These are phyloP conservation scores for Sitobion miscanthi DNA, from an alignment of 1,140 invertebrate genomes.

Conservation along the genomic window DNA sequence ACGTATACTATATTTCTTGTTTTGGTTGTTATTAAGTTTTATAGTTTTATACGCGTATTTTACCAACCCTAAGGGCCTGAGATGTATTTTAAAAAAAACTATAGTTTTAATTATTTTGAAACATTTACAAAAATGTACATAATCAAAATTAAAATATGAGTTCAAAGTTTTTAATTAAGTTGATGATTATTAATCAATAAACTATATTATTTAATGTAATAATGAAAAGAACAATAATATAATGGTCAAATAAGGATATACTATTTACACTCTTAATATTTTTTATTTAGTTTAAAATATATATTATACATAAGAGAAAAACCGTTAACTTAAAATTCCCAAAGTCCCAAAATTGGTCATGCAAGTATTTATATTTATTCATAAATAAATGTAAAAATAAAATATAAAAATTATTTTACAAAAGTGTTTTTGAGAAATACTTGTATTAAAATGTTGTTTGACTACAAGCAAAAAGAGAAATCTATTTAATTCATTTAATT, in stretches of 20 bases:
- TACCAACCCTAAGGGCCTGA: too few species aligned
- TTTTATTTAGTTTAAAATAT: not conserved
- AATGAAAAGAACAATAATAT: too few species aligned
- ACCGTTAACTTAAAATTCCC: not conserved
- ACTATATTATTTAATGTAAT: not conserved
- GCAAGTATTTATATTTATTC: constrained; percentile 4
- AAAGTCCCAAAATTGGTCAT: constrained; percentile 9
- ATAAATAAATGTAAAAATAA: not conserved
- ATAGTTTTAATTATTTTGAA: too few species aligned
- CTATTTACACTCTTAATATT: not conserved
- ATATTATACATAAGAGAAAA: not conserved
- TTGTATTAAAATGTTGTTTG: not conserved
- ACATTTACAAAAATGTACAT: too few species aligned
- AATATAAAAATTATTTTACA: constrained; percentile 33
- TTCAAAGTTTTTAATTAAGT: too few species aligned
- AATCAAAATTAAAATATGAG: too few species aligned
- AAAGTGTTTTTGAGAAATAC: not conserved
- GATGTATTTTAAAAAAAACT: too few species aligned
- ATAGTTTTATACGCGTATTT: too few species aligned
- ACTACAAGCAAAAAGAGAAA: not conserved
- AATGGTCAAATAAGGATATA: not conserved
- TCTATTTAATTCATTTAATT: not conserved
- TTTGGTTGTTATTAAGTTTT: too few species aligned
- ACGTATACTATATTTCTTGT: too few species aligned
- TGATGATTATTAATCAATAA: not conserved